Conservation (phyloP, 2,113 vertebrate genomes). For the Struthidea cinerea region DNA sequence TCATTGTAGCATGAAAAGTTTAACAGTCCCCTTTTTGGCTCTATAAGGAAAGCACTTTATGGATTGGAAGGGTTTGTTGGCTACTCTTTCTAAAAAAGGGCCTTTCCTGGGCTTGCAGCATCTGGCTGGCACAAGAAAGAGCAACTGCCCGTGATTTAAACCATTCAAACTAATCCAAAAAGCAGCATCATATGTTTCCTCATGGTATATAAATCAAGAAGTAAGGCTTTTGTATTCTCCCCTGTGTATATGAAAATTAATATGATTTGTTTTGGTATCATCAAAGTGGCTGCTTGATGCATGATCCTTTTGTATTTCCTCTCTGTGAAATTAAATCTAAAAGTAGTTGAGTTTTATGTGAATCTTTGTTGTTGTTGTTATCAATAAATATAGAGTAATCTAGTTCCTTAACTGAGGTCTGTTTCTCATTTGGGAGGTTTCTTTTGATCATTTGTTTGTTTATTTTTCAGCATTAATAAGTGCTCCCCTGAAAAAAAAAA, state of each 20-base stretch:
- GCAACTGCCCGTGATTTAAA: neutral
- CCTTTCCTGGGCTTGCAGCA: neutral
- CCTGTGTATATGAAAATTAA: neutral
- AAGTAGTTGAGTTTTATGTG: neutral
- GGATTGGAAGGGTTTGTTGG: neutral
- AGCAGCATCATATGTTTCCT: neutral
- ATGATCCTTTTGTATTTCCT: neutral
- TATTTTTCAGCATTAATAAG: neutral
- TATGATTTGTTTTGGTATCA: constrained; percentile 1
- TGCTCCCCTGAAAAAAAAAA: neutral
- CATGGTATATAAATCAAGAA: neutral
- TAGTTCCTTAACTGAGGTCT: neutral
- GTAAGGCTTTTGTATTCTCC: neutral
- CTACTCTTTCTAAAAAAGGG: neutral
- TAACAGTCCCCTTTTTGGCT: neutral
- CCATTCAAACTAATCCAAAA: neutral
- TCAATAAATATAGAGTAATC: neutral
- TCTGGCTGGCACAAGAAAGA: neutral
- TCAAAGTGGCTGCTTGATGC: neutral
- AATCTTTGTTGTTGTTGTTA: neutral
- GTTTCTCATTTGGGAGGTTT: neutral
- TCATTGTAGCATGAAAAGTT: neutral
- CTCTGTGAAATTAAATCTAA: constrained; percentile 4
- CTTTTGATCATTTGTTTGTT: neutral
- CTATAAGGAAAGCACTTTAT: neutral